These are phyloP conservation scores for Cosmia pyralina DNA, from an alignment of 2,888 invertebrate genomes.

Conservation along the genomic window DNA sequence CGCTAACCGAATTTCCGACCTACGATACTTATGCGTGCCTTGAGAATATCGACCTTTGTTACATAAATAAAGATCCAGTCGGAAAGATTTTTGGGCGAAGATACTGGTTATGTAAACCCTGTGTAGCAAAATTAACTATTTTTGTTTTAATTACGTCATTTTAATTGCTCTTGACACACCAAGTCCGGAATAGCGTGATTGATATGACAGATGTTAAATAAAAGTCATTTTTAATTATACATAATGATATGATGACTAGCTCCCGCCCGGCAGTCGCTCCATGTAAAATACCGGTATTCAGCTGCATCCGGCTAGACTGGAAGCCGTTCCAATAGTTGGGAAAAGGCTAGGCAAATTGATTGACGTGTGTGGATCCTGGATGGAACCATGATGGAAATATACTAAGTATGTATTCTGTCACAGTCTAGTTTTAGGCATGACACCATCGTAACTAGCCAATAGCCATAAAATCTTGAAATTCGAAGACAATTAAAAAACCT, in stretches of 20 bases:
- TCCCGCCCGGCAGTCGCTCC: too few relatives aligned
- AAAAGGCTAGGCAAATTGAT: too few relatives aligned
- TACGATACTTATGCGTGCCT: conserved; percentile 43
- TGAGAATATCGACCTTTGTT: conserved; percentile 60
- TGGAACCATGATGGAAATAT: too few relatives aligned
- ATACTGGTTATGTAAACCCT: conserved; percentile 12
- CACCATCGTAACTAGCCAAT: neutral
- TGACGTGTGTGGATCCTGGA: too few relatives aligned
- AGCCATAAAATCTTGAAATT: neutral
- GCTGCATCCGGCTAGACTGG: too few relatives aligned
- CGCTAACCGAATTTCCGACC: conserved; percentile 34
- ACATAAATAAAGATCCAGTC: conserved; percentile 48
- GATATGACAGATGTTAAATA: neutral
- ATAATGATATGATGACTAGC: neutral
- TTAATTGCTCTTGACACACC: conserved; percentile 14
- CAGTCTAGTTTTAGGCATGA: too few relatives aligned
- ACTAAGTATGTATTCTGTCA: too few relatives aligned
- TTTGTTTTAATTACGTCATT: conserved; percentile 21
- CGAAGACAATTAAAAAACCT: neutral
- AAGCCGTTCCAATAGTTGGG: too few relatives aligned
- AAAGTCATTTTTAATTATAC: neutral
- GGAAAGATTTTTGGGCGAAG: conserved; percentile 17
- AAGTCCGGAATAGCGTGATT: neutral
- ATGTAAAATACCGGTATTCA: too few relatives aligned
- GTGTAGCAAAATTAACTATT: neutral